Base-by-base conservation (phyloP, 2,113 vertebrate genomes). In the Terrapene triunguis region DNA sequence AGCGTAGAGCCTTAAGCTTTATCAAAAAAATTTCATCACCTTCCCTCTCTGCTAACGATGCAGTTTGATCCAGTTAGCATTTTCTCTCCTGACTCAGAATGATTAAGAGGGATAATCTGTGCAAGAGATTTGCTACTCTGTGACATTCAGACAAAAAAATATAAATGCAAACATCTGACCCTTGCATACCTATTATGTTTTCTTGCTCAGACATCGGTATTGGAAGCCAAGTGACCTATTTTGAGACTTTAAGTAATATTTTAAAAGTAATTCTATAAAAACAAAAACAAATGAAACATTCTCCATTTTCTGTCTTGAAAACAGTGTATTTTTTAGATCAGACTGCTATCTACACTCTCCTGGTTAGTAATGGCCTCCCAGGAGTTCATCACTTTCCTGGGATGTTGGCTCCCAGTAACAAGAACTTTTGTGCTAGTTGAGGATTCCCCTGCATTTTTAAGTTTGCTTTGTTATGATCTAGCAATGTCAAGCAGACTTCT, bases 281-380 rank as follows among this genome's bases (percentile, higher is more conserved):
- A 42, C 24, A 27, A 5, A 42, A 48, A n/a, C 24, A 32, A 5
- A 32, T 91, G 38, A 89, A 95, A 91, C 50, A 80, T 0, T 76
- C 10, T 13, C 10, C 84, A 88, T 65, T 86, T 76, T 32, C 27
- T 90, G 29, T 65, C 78, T 89, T 96, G 42, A 90, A 94, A 94
- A 76, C 29, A 81, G 7, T 1, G 8, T 5, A 89, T 84, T 8
- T 88, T 90, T 74, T 83, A 44, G 81, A 87, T 72, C 5, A 88
- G 44, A 69, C 6, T 3, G 78, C 35, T 50, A 10, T 48, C 53
- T 90, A 79, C 38, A 10, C 84, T 85, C 27, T 72, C 1, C 3
- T 25, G 5, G 1, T 91, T 86, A 86, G 76, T 2, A 78, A 48
- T 8, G 80, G 3, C 50, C 90, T 93, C n/a, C 55, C 82, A 85